Percentiles rank a stretch among this genome's conserved stretches.
Evolutionary conservation across 2,888 invertebrate genomes (phyloP).

Genomic region (Pemphredon lugubris): DNA sequence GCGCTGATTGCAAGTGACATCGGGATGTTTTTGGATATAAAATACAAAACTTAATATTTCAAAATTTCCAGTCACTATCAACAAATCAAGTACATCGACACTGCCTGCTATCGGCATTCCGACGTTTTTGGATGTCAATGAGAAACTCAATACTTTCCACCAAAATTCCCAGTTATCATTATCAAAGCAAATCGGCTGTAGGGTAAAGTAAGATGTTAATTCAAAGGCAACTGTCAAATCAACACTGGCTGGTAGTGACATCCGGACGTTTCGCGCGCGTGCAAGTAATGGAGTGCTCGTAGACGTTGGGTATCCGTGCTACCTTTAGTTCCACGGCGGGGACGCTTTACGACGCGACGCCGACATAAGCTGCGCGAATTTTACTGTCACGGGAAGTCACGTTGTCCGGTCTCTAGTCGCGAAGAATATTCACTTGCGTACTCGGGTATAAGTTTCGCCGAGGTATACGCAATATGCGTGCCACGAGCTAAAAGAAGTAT

Average conservation of each 20-base stretch:
- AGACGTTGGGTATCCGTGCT: slow-evolving; percentile 19
- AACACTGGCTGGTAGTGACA: neutral
- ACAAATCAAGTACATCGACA: too few species aligned
- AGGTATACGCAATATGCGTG: too few species aligned
- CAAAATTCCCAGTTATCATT: too few species aligned
- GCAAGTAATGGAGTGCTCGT: slow-evolving; percentile 35
- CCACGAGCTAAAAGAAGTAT: too few species aligned
- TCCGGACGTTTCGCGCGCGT: slow-evolving; percentile 12
- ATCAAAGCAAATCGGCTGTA: too few species aligned
- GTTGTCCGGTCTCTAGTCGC: slow-evolving; percentile 21
- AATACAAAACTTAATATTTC: too few species aligned
- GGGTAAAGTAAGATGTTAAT: too few species aligned
- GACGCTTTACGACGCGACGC: slow-evolving; percentile 32
- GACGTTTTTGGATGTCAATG: too few species aligned
- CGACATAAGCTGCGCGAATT: slow-evolving; percentile 37
- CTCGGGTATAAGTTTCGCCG: too few species aligned
- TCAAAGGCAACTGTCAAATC: slow-evolving; percentile 6
- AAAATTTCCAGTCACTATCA: too few species aligned
- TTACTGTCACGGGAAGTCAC: slow-evolving; percentile 44
- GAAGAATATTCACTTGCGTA: neutral
- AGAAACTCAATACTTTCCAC: too few species aligned
- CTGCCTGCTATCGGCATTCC: too few species aligned
- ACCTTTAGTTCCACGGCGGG: slow-evolving; percentile 19
- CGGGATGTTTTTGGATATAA: slow-evolving; percentile 10
- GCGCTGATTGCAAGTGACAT: neutral